Base-by-base conservation (phyloP, 1,140 invertebrate species). In the Lysiphlebus fabarum region DNA sequence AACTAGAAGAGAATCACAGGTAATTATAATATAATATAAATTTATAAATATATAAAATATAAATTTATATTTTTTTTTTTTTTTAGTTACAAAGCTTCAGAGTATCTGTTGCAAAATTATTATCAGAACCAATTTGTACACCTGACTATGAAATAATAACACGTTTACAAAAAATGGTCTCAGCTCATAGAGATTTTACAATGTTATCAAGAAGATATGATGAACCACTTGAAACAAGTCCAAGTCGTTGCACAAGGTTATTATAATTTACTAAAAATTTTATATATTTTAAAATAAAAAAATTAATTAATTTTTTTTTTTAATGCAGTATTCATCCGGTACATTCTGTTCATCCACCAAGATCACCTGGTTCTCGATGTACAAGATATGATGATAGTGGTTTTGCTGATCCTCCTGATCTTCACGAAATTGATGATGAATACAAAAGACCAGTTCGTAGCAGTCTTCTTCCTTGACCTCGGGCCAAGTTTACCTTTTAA, bases 121-220 rank as follows among this genome's bases (percentile, higher is more conserved):
- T 89, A 34, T 87, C 86, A 5, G 83, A 88, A 56, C 82, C 87
- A 43, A 81, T 85, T 10, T 85, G 87, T 36, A 84, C 87, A 53
- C 84, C 88, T 0, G 88, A 91, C 75, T 90, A 89, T 71, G 89
- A 91, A 71, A 82, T 91, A 62, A 85, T 90, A 48, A 85, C 86
- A 4, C 83, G 86, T 11, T 78, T 91, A 6, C 87, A 90, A 67
- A 90, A 90, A 77, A 76, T 90, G 59, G 85, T 89, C 7, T 85
- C 89, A 62, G 88, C 88, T 1, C 87, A 90, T 75, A 84, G 88
- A 53, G 88, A 90, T 72, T 90, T 89, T 70, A 89, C 88, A 2
- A 78, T 88, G 65, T 83, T 90, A 0, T 90, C 88, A 0, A 74
- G 87, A 7, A 79, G 87, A 61, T 89, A 87, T 65, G 86, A 87